Evolutionary conservation across 2,113 vertebrate genomes (phyloP).

Genomic region (Caretta caretta): DNA sequence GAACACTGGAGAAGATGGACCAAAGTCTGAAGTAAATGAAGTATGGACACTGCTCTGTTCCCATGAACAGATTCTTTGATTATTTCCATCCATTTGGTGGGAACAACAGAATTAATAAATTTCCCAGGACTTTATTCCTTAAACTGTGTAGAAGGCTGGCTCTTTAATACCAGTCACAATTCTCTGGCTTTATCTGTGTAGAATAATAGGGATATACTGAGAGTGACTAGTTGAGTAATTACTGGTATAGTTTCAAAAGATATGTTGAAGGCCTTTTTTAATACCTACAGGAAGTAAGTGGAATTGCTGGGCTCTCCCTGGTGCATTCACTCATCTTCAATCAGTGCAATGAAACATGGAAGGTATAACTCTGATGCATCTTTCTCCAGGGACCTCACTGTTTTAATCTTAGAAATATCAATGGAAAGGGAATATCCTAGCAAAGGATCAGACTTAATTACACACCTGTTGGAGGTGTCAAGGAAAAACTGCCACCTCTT

Average conservation of each 20-base stretch:
- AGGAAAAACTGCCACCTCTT: slow-evolving; percentile 67
- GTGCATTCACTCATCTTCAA: slow-evolving; percentile 80
- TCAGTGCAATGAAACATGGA: slow-evolving; percentile 81
- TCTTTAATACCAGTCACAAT: slow-evolving; percentile 45
- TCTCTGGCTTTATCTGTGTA: slow-evolving; percentile 22
- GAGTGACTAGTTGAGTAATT: slow-evolving; percentile 23
- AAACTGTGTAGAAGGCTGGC: slow-evolving; percentile 38
- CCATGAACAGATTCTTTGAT: not conserved
- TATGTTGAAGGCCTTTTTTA: slow-evolving; percentile 53
- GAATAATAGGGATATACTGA: not conserved
- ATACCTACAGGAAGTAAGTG: slow-evolving; percentile 63
- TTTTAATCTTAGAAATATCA: slow-evolving; percentile 82
- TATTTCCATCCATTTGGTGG: not conserved
- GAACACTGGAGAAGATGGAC: not conserved
- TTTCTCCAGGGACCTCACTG: slow-evolving; percentile 80
- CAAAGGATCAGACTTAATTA: slow-evolving; percentile 82
- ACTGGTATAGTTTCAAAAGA: slow-evolving; percentile 33
- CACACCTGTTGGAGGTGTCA: slow-evolving; percentile 80
- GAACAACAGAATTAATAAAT: slow-evolving; percentile 41
- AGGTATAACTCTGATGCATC: slow-evolving; percentile 77
- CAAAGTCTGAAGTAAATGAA: not conserved
- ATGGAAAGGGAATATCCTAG: slow-evolving; percentile 74
- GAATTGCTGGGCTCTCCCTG: slow-evolving; percentile 75
- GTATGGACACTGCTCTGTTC: not conserved
- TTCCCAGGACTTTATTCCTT: slow-evolving; percentile 42